Evolutionary conservation across 2,888 invertebrate genomes (phyloP).

Genomic region (Pseudolycoriella hygida): DNA sequence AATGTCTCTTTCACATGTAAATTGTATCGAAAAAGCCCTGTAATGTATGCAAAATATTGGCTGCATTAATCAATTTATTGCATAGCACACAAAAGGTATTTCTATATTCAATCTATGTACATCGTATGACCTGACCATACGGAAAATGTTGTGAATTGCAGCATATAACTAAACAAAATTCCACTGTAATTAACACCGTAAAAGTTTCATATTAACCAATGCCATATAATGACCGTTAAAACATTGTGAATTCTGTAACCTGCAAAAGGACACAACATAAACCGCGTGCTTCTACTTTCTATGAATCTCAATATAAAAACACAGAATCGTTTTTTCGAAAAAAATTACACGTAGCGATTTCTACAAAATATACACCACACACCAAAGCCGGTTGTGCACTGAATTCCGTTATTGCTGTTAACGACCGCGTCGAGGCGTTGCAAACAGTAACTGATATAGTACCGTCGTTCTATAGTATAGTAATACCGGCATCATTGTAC

Average conservation of each 20-base stretch:
- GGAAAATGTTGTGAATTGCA: too few species aligned
- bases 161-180: too few species aligned
- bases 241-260: too few species aligned
- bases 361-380: conserved; percentile 7
- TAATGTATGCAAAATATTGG: background rate
- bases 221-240: too few species aligned
- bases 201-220: too few species aligned
- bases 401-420: conserved; percentile 12
- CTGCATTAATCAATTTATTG: conserved; percentile 1
- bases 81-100: background rate
- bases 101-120: conserved; percentile 1
- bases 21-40: too few species aligned
- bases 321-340: too few species aligned
- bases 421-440: conserved; percentile 13
- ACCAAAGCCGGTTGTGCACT: conserved; percentile 14
- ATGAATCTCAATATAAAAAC: background rate
- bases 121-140: background rate
- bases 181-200: too few species aligned
- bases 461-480: background rate
- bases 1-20: too few species aligned
- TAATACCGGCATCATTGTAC: background rate
- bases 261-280: background rate
- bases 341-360: too few species aligned
- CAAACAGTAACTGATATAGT: conserved; percentile 4
- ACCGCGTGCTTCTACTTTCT: background rate